A percentile compares a stretch with the other conserved stretches of the same genome.
Conservation (phyloP, 2,888 invertebrate species). For the Ectemnius continuus region DNA sequence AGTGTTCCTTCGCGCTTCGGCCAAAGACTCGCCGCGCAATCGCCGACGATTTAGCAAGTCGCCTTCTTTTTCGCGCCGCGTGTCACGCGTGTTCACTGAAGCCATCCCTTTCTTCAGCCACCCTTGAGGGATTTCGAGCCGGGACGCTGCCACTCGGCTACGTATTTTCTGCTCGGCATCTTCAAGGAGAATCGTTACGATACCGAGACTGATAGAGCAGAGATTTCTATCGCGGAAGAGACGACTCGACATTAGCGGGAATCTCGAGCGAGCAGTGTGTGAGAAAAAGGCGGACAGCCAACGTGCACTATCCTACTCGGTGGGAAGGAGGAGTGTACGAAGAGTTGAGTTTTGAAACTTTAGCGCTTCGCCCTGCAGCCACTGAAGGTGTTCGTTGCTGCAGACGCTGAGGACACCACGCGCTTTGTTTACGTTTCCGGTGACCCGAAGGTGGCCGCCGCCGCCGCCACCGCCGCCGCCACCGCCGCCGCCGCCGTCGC, state of each 20-base stretch:
- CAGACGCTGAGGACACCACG: background rate
- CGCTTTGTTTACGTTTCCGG: conserved; percentile 32
- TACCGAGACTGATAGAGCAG: background rate
- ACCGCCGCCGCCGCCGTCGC: background rate
- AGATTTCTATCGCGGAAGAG: background rate
- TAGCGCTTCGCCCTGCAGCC: background rate
- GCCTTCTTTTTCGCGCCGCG: conserved; percentile 27
- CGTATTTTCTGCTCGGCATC: background rate
- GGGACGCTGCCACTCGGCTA: background rate
- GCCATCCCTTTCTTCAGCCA: background rate
- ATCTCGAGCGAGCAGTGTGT: background rate
- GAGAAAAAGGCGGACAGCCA: background rate
- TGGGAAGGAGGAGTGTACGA: background rate
- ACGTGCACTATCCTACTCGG: no score
- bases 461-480: no score
- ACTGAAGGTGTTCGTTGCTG: background rate
- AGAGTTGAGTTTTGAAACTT: background rate
- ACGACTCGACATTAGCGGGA: background rate
- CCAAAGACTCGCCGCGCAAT: conserved; percentile 46
- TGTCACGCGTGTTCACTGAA: background rate
- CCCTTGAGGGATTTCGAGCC: background rate
- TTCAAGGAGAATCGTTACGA: background rate
- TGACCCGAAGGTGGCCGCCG: conserved; percentile 7
- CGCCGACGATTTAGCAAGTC: conserved; percentile 3
- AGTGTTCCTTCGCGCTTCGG: conserved; percentile 71